Percentiles rank a stretch among this genome's conserved stretches.
These are phyloP conservation scores for Prinia subflava DNA, from an alignment of 2,113 vertebrate species.

Conservation along the genomic window DNA sequence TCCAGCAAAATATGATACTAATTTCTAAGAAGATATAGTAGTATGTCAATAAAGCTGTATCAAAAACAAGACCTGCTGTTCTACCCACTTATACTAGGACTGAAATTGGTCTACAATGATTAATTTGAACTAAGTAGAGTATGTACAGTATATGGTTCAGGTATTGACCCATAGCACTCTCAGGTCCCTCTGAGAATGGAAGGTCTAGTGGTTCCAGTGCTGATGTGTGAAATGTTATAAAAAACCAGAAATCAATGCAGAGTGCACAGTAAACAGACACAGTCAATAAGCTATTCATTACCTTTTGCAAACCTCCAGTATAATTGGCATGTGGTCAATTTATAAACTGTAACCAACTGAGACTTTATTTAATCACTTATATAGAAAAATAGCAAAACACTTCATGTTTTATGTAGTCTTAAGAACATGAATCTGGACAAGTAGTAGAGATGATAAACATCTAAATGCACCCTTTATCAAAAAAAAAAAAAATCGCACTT, in stretches of 20 bases:
- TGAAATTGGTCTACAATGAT: neutral
- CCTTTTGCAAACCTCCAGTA: conserved; percentile 29
- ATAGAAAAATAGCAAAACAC: neutral
- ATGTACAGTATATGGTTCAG: neutral
- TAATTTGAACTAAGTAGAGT: neutral
- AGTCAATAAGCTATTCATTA: conserved; percentile 51
- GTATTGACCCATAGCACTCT: neutral
- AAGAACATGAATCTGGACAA: neutral
- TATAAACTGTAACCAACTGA: conserved; percentile 14
- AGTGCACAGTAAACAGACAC: conserved; percentile 2
- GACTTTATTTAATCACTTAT: neutral
- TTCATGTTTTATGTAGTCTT: neutral
- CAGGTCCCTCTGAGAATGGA: neutral
- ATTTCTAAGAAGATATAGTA: neutral
- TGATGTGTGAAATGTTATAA: conserved; percentile 28
- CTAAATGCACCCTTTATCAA: neutral
- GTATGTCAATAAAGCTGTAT: neutral
- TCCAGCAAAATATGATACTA: neutral
- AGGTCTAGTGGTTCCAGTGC: neutral
- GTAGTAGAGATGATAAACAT: neutral
- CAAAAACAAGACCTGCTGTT: neutral
- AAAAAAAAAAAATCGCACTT: neutral
- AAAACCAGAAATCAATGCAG: conserved; percentile 40
- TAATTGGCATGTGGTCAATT: conserved; percentile 14
- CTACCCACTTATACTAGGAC: neutral